These are phyloP conservation scores for Acomys russatus DNA, from an alignment of 2,797 vertebrate genomes.

Conservation along the genomic window DNA sequence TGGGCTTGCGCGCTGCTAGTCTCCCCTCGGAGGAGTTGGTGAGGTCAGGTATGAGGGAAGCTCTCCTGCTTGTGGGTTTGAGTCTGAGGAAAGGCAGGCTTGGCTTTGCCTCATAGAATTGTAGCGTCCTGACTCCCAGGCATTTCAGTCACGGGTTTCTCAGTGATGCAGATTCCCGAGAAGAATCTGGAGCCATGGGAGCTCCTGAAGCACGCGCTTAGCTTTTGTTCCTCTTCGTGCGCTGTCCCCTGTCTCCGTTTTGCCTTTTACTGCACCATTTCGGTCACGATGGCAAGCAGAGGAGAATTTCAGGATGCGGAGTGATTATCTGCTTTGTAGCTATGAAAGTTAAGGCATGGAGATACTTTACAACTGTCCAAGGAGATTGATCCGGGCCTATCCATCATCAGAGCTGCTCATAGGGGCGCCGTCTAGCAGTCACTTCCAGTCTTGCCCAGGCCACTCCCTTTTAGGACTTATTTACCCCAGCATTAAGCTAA, in stretches of 20 bases:
- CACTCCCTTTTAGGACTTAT: neutral
- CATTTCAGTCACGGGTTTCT: constrained; percentile 12
- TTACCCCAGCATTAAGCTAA: neutral
- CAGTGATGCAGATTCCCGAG: neutral
- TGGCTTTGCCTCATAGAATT: constrained; percentile 37
- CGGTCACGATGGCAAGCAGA: neutral
- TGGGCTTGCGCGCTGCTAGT: neutral
- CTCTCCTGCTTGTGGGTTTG: neutral
- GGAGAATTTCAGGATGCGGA: neutral
- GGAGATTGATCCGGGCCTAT: neutral
- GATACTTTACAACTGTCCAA: neutral
- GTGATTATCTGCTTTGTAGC: neutral
- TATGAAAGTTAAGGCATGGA: neutral
- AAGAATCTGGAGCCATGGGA: neutral
- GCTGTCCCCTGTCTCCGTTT: neutral
- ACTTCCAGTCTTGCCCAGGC: neutral
- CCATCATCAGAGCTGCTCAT: neutral
- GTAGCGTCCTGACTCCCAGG: neutral
- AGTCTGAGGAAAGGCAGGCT: neutral
- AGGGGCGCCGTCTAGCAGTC: neutral
- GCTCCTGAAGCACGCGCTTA: neutral
- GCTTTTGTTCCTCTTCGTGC: neutral
- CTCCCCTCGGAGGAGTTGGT: constrained; percentile 69
- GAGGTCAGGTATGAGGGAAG: neutral
- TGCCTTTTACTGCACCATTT: neutral